Percentiles rank a stretch among this genome's conserved stretches.
These are phyloP conservation scores for Harlomillsia oculata DNA, from an alignment of 1,140 invertebrate species.

Conservation along the genomic window DNA sequence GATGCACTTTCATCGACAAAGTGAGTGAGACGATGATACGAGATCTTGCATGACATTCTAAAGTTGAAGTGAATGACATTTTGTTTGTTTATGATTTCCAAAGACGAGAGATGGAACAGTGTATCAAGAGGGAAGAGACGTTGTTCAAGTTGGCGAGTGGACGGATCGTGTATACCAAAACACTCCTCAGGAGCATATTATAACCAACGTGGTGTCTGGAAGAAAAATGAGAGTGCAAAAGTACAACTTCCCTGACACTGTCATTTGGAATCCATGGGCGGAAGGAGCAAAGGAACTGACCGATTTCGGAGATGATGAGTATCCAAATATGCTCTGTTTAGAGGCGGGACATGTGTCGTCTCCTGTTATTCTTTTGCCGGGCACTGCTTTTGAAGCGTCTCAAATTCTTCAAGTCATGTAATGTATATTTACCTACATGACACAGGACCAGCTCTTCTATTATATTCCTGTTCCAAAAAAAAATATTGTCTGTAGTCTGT, in stretches of 20 bases:
- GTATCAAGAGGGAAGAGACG: slow-evolving; percentile 76
- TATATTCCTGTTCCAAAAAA: too few species aligned
- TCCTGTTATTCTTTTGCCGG: slow-evolving; percentile 72
- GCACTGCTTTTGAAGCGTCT: slow-evolving; percentile 76
- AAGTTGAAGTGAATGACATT: neutral
- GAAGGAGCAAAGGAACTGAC: slow-evolving; percentile 81
- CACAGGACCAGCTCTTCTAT: too few species aligned
- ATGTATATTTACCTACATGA: too few species aligned
- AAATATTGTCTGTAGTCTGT: too few species aligned
- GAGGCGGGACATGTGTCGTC: slow-evolving; percentile 65
- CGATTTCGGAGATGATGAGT: slow-evolving; percentile 87
- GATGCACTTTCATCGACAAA: slow-evolving; percentile 87
- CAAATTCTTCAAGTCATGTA: slow-evolving; percentile 69
- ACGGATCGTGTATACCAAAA: slow-evolving; percentile 88
- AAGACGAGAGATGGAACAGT: slow-evolving; percentile 68
- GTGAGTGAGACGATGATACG: slow-evolving; percentile 43
- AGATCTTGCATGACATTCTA: neutral
- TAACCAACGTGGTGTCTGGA: slow-evolving; percentile 83
- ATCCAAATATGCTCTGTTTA: slow-evolving; percentile 26
- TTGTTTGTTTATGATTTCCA: slow-evolving; percentile 40
- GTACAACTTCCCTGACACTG: slow-evolving; percentile 77
- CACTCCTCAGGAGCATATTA: slow-evolving; percentile 81
- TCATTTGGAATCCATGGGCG: slow-evolving; percentile 94
- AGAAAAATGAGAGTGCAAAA: slow-evolving; percentile 84
- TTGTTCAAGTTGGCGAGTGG: slow-evolving; percentile 79